Percentiles rank a stretch among this genome's conserved stretches.
Conservation (phyloP, 2,797 vertebrate genomes). For the Microctenopoma steveboyesi region DNA sequence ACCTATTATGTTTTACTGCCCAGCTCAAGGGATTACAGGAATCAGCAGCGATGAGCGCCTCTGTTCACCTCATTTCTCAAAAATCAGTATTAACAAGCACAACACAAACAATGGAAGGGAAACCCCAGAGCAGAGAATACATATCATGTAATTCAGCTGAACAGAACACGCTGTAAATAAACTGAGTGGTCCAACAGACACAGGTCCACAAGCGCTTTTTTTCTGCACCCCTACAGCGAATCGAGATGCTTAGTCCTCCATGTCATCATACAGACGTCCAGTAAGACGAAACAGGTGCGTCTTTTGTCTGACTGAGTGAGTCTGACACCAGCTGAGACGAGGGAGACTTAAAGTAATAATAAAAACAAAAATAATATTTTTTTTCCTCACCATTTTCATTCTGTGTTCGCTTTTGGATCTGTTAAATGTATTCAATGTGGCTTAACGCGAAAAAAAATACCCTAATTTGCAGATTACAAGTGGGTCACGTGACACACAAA, state of each 20-base stretch:
- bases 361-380: constrained; percentile 3
- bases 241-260: constrained; percentile 42
- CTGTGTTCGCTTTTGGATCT: constrained; percentile 18
- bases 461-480: constrained; percentile 30
- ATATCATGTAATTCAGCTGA: constrained; percentile 10
- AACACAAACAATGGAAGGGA: constrained; percentile 48
- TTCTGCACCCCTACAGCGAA: constrained; percentile 36
- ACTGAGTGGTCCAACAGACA: constrained; percentile 23
- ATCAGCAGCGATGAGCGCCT: constrained; percentile 15
- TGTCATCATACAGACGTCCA: constrained; percentile 44
- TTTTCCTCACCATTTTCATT: constrained; percentile 38
- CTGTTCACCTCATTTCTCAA: constrained; percentile 23
- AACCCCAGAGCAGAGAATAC: constrained; percentile 1
- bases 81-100: constrained; percentile 33
- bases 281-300: constrained; percentile 69
- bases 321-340: constrained; percentile 32
- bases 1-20: not conserved
- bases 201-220: constrained; percentile 19
- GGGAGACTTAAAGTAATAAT: constrained; percentile 6
- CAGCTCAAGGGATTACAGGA: constrained; percentile 36
- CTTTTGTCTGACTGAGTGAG: constrained; percentile 67
- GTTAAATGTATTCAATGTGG: constrained; percentile 30
- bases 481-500: constrained; percentile 36
- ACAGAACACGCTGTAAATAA: constrained; percentile 14
- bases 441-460: constrained; percentile 6